phyloP scores from a whole-genome alignment of 2,113 vertebrate genomes.

The Caloenas nicobarica region DNA sequence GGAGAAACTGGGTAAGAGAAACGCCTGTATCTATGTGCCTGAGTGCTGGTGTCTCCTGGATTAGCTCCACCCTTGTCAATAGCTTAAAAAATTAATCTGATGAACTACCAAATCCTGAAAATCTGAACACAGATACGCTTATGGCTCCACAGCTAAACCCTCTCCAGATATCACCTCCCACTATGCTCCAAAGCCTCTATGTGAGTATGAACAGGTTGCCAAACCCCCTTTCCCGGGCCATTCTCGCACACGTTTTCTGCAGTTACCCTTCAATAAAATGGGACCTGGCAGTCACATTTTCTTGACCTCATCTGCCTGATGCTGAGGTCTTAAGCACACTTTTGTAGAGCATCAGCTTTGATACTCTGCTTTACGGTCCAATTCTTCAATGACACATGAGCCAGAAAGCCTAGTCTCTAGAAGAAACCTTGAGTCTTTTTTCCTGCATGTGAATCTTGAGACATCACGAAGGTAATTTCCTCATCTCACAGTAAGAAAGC shows the following conservation, averaged over 20 bases:
- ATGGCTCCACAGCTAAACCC: not conserved
- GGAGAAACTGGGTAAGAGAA: constrained; percentile 77
- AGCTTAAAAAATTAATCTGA: not conserved
- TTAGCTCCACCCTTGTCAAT: not conserved
- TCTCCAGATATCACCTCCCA: not conserved
- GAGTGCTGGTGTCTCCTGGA: fast-evolving
- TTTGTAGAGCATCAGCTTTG: not conserved
- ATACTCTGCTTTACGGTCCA: not conserved
- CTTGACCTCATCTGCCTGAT: not conserved
- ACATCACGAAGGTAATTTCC: not conserved
- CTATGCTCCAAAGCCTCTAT: not conserved
- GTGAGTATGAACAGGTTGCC: not conserved
- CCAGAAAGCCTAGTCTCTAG: not conserved
- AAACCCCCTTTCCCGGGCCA: not conserved
- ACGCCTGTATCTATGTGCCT: not conserved
- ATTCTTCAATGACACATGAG: not conserved
- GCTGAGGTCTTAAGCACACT: not conserved
- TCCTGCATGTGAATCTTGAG: not conserved
- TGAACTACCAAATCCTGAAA: not conserved
- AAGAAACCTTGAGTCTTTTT: not conserved
- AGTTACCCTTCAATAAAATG: not conserved
- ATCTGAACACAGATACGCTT: not conserved
- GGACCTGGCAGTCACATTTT: not conserved
- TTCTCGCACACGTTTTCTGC: not conserved
- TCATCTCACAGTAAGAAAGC: not conserved